A percentile compares a stretch with the other conserved stretches of the same genome.
phyloP scores from a whole-genome alignment of 1,140 invertebrate species.

The Bathynomus jamesi region DNA sequence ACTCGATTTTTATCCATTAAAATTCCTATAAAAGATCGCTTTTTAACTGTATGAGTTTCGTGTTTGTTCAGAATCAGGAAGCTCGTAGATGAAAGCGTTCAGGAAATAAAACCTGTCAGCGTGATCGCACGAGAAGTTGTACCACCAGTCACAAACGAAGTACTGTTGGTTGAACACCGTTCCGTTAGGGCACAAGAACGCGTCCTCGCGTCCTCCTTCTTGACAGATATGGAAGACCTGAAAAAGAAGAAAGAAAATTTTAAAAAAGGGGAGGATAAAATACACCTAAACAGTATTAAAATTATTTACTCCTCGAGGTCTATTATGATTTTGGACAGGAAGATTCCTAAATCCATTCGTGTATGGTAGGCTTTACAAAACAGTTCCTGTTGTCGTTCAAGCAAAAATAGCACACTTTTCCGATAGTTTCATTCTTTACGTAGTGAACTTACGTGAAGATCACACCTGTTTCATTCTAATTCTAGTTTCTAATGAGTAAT shows the following conservation, averaged over 20 bases:
- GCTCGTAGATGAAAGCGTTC: slow-evolving; percentile 38
- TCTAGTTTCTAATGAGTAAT: too few relatives aligned
- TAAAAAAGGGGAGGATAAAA: not conserved
- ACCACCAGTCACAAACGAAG: slow-evolving; percentile 55
- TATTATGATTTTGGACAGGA: not conserved
- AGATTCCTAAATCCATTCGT: not conserved
- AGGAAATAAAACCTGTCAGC: slow-evolving; percentile 45
- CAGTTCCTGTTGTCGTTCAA: too few relatives aligned
- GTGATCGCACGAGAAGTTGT: slow-evolving; percentile 48
- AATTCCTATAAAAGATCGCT: too few relatives aligned
- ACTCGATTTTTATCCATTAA: too few relatives aligned
- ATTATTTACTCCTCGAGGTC: not conserved
- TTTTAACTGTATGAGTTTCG: not conserved
- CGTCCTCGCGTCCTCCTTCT: slow-evolving; percentile 41
- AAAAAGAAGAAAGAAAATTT: too few relatives aligned
- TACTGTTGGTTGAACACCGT: slow-evolving; percentile 53
- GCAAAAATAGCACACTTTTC: too few relatives aligned
- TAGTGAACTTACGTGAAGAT: too few relatives aligned
- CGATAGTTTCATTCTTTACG: too few relatives aligned
- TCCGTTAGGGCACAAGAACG: slow-evolving; percentile 52
- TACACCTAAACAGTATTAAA: not conserved
- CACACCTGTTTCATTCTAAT: too few relatives aligned
- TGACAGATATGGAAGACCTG: too few relatives aligned
- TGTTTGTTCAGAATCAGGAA: slow-evolving; percentile 14
- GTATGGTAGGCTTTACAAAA: too few relatives aligned